Evolutionary conservation across 92 coral and sea anemone species (phyloP), one percentile per base, ranked within the genome.

Genomic region (Epizoanthus ramosus): DNA sequence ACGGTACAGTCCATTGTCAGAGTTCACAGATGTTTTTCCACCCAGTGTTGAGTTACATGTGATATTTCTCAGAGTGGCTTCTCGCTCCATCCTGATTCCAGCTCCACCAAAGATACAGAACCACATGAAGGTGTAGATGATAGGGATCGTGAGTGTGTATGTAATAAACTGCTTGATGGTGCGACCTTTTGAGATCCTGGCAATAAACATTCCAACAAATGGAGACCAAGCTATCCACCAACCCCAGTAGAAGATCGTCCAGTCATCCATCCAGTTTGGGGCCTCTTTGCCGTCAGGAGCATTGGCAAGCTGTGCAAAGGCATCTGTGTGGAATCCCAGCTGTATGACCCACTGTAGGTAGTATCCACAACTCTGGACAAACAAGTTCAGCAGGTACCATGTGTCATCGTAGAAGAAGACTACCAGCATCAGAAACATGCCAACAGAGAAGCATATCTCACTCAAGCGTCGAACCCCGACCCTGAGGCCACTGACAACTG

Each of bases 181-280:
- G 45, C 98, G 97, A 69, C 98, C 98, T 63, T 89, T 87, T 71
- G 98, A 94, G 61, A 94, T 93, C 68, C 87, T 92, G 68, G 98
- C 98, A 17, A 94, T 90, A 80, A 94, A 94, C 88, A 88, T 92
- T 24, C 98, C 98, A 21, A 95, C 98, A 82, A 95, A 92, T 35
- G 98, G 97, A 8, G 97, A 86, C 98, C 98, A 94, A 31, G 98
- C 95, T 39, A 94, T 94, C 98, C 98, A 94, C 98, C 98, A 94
- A 6, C 98, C 98, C 98, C 98, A 94, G 94, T 94, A 94, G 89
- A 94, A 94, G 66, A 94, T 92, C 61, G 98, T 94, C 98, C 98
- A 94, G 83, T 68, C 90, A 57, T 92, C 88, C 89, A 94, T 91
- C 98, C 98, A 94, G 28, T 57, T 50, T 13, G 90, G 84, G 16